These are phyloP conservation scores for Passer domesticus DNA, from an alignment of 2,113 vertebrate species.

Conservation along the genomic window DNA sequence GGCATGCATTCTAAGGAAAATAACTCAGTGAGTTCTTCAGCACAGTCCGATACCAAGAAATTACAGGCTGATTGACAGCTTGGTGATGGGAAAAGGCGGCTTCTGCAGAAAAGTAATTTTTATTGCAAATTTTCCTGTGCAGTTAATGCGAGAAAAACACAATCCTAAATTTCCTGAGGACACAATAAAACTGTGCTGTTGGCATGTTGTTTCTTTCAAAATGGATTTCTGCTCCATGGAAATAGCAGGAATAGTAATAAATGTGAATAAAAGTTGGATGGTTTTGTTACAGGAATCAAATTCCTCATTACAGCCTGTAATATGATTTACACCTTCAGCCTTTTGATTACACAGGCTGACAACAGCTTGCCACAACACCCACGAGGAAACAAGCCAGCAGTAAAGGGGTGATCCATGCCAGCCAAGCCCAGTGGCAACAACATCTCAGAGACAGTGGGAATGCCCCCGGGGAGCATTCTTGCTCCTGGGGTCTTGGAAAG, in stretches of 20 bases:
- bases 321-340: neutral
- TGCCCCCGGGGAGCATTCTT: fast-evolving
- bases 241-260: neutral
- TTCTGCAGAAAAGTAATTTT: constrained; percentile 24
- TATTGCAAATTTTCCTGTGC: constrained; percentile 35
- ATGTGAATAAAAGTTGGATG: neutral
- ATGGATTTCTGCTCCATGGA: neutral
- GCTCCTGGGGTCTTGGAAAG: neutral
- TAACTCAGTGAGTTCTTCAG: neutral
- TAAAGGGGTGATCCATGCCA: neutral
- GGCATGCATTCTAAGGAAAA: neutral
- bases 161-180: constrained; percentile 21
- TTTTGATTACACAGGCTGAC: neutral
- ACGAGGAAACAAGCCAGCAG: neutral
- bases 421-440: neutral
- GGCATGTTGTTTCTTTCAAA: neutral
- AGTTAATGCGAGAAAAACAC: constrained; percentile 16
- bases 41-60: neutral
- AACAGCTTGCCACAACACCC: fast-evolving
- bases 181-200: neutral
- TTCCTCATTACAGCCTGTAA: neutral
- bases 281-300: neutral
- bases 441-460: neutral
- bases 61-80: constrained; percentile 35
- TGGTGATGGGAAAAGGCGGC: neutral